Evolutionary conservation across 2,113 vertebrate species (phyloP).

Genomic region (Meriones unguiculatus): DNA sequence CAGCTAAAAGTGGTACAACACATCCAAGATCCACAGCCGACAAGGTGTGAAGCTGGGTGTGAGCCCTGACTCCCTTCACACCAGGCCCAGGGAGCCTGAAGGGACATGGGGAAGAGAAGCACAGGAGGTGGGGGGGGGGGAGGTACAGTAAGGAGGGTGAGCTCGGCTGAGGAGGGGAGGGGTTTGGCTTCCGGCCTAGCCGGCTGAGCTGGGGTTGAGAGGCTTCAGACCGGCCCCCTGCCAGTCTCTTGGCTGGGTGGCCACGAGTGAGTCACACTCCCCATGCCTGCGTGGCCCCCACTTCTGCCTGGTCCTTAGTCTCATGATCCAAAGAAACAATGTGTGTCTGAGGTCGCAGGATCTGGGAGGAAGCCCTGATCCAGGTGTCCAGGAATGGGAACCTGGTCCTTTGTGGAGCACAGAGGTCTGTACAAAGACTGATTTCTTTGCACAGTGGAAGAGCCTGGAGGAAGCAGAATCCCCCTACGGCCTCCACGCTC

Average conservation of each 20-base stretch:
- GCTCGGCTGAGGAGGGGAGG: not conserved
- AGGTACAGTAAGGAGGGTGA: not conserved
- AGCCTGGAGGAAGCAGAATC: accelerated
- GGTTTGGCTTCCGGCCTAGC: not conserved
- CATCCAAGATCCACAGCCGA: not conserved
- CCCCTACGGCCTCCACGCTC: not conserved
- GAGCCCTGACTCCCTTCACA: not conserved
- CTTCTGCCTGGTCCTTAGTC: not conserved
- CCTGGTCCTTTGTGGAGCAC: not conserved
- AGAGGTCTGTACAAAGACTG: not conserved
- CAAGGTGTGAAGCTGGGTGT: not conserved
- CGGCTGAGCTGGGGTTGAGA: not conserved
- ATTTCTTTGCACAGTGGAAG: not conserved
- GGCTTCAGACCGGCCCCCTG: not conserved
- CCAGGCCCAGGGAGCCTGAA: not conserved
- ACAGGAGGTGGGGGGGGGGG: not conserved
- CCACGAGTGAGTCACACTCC: constrained; percentile 64
- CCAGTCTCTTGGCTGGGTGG: constrained; percentile 43
- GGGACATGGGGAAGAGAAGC: not conserved
- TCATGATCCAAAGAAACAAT: not conserved
- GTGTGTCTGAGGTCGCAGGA: not conserved
- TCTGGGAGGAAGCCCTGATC: not conserved
- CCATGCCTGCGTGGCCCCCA: not conserved
- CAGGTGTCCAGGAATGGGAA: accelerated
- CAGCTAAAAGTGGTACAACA: not conserved